Percentiles rank a stretch among this genome's conserved stretches.
phyloP scores from a whole-genome alignment of 2,113 vertebrate genomes.

The Amia ocellicauda region DNA sequence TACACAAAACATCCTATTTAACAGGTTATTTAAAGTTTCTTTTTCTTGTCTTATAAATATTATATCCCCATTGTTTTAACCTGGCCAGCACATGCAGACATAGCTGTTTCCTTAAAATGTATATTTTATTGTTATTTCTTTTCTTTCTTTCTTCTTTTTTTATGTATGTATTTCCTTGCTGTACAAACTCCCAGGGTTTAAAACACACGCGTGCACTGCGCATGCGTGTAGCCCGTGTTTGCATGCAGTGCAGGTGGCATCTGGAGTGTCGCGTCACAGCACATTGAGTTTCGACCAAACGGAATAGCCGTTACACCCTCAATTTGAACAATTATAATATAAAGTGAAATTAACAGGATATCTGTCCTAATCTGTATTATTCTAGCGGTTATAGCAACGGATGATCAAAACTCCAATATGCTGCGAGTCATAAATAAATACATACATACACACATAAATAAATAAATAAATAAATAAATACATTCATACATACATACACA shows the following conservation, averaged over 20 bases:
- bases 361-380: slow-evolving; percentile 12
- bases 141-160: slow-evolving; percentile 20
- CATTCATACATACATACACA: slow-evolving; percentile 44
- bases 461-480: slow-evolving; percentile 37
- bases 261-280: slow-evolving; percentile 32
- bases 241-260: slow-evolving; percentile 55
- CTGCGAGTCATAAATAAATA: slow-evolving; percentile 24
- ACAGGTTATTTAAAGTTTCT: slow-evolving; percentile 78
- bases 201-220: slow-evolving; percentile 53
- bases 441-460: slow-evolving; percentile 29
- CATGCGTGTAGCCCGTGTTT: slow-evolving; percentile 41
- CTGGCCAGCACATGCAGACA: slow-evolving; percentile 89
- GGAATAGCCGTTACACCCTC: slow-evolving; percentile 20
- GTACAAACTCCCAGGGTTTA: slow-evolving; percentile 62
- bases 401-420: slow-evolving; percentile 5
- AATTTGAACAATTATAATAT: slow-evolving; percentile 31
- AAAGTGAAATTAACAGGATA: slow-evolving; percentile 30
- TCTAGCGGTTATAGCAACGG: neutral
- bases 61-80: slow-evolving; percentile 68
- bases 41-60: slow-evolving; percentile 75
- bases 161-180: slow-evolving; percentile 41
- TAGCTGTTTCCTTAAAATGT: slow-evolving; percentile 52
- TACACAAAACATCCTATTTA: slow-evolving; percentile 98
- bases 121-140: slow-evolving; percentile 35
- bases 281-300: slow-evolving; percentile 8